Base-by-base conservation (phyloP, 2,888 invertebrate genomes). In the Oligia latruncula region DNA sequence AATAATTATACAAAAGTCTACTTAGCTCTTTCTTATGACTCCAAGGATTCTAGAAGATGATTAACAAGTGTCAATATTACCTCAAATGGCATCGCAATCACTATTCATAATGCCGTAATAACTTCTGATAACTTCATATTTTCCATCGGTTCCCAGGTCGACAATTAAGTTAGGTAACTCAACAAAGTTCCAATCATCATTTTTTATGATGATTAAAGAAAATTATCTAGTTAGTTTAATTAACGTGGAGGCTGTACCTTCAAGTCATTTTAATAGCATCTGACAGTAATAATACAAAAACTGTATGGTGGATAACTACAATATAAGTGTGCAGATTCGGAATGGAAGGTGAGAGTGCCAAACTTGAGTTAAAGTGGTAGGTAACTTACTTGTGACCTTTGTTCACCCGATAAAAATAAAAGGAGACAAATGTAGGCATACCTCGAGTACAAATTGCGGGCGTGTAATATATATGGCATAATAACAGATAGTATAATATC, bases 151-250 rank as follows among this genome's bases (percentile, higher is more conserved):
- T 82, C 82, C 74, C 80, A 85, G 85, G 77, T 82, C 65, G 66
- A 49, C 84, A 77, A 82, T 80, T 74, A 83, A 60, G 52, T 74
- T 76, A 80, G 68, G 80, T 85, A 80, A 60, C 80, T 74, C 82
- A 82, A 72, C 74, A 70, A 79, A 83, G 77, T 85, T 80, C 62
- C 74, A 85, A 83, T 85, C 83, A 80, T 85, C 0, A 40, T 77
- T 82, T 84, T 85, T 85, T 77, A 68, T 67, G 72, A 83, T 73
- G 66, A 85, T 80, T 83, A 72, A 83, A 73, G 64, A 46, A 29
- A 85, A 85, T 85, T 85, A 77, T 75, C 85, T 85, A 66, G 80
- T 85, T 85, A 85, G 58, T 74, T 83, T 73, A 85, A 85, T 85
- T 80, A 83, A 75, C 70, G 23, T 80, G 60, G 71, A 77, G 67